phyloP scores from a whole-genome alignment of 2,888 invertebrate species.

The Cyrtodaria siliqua region DNA sequence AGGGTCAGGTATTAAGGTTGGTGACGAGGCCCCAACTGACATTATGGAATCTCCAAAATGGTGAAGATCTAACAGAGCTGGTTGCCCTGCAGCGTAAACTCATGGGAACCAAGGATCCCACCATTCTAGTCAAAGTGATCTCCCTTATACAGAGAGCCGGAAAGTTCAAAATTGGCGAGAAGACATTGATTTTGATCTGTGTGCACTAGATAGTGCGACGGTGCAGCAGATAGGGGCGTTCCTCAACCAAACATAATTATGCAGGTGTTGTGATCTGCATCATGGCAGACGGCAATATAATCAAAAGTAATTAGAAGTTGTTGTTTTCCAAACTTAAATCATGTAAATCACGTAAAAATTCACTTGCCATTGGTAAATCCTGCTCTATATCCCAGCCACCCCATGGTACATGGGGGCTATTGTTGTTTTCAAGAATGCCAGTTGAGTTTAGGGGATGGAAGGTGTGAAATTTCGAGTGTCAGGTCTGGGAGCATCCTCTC shows the following conservation, averaged over 20 bases:
- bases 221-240: conserved; percentile 48
- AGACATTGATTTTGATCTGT: conserved; percentile 96
- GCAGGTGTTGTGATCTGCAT: no score
- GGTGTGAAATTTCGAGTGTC: no score
- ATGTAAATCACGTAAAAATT: no score
- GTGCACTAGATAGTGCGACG: conserved; percentile 89
- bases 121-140: conserved; percentile 92
- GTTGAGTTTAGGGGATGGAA: no score
- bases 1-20: conserved; percentile 23
- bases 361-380: no score
- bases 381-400: no score
- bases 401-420: no score
- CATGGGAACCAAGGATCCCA: conserved; percentile 94
- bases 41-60: conserved; percentile 75
- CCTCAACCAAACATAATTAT: conserved; percentile 19
- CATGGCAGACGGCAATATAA: no score
- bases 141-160: conserved; percentile 96
- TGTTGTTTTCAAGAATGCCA: no score
- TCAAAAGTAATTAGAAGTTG: no score
- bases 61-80: conserved; percentile 93
- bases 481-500: no score
- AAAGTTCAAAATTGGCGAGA: conserved; percentile 94
- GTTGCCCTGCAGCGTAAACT: conserved; percentile 94
- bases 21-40: conserved; percentile 46
- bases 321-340: no score